Base-by-base conservation (phyloP, 2,888 invertebrate species). In the Lithophane socia region DNA sequence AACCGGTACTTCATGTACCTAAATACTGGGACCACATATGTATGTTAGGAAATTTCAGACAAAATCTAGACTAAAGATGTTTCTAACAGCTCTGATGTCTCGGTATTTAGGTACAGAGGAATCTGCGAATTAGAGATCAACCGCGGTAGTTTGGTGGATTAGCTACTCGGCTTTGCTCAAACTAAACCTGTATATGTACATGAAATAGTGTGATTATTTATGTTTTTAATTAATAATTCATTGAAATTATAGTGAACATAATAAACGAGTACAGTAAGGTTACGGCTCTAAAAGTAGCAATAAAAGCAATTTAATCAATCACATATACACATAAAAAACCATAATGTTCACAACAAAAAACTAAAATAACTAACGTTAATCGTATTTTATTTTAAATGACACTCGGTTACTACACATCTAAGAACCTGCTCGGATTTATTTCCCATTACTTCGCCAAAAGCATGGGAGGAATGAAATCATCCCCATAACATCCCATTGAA, bases 21-120 rank as follows among this genome's bases (percentile, higher is more conserved):
- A 88, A 84, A 81, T 86, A 91, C 90, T 74, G 83, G 90, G 89
- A 82, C 29, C 85, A 68, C 91, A 92, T 91, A 86, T 77, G 67
- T 75, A 72, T 61, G 42, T 76, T 79, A 75, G 64, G 75, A 49
- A 16, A 64, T 70, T 79, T 65, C 74, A 82, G 80, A 79, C 86
- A 84, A 85, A 84, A 86, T 86, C 82, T 87, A 87, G 82, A 66
- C 81, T 82, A 67, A 72, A n/a, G 42, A 78, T 69, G 72, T 75
- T 86, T 87, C 86, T 78, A 37, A 54, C 70, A 42, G 49, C 54
- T 42, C 87, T 93, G 92, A 47, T 86, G n/a, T 81, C 91, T 92
- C 92, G 80, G 91, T 92, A 86, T 79, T 79, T 88, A 81, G 79
- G 78, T 37, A 79, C 75, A 78, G 60, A 64, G 60, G 10, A 68